Conservation (phyloP, 53 echinoderm and acorn worm genomes). For the Apostichopus leukothele region DNA sequence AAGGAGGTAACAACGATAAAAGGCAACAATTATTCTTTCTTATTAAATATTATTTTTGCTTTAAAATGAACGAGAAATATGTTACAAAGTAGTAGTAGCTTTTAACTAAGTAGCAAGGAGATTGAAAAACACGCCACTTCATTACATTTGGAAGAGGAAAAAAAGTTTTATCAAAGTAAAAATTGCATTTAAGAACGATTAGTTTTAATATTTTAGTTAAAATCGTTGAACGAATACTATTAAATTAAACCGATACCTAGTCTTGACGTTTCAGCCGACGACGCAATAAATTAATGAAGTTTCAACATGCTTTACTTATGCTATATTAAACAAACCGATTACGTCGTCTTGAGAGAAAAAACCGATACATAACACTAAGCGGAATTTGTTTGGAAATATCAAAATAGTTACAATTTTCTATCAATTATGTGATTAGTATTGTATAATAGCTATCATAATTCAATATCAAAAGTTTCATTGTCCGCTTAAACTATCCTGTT, state of each 20-base stretch:
- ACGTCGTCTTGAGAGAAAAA: too few species aligned
- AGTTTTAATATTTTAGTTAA: not conserved
- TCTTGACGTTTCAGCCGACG: not conserved
- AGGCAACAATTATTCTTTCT: too few species aligned
- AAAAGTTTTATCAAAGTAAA: not conserved
- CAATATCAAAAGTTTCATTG: not conserved
- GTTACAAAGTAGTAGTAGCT: not conserved
- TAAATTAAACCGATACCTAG: not conserved
- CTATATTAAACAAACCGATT: not conserved
- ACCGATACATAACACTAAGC: not conserved
- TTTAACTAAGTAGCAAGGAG: not conserved
- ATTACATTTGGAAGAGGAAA: not conserved
- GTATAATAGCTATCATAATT: not conserved
- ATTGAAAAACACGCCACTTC: not conserved
- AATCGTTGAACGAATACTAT: not conserved
- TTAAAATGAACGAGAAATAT: too few species aligned
- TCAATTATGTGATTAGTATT: not conserved
- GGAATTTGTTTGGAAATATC: slow-evolving; percentile 7
- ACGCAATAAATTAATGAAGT: not conserved
- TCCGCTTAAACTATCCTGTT: not conserved
- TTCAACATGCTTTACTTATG: not conserved
- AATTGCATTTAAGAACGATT: not conserved
- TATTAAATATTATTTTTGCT: too few species aligned
- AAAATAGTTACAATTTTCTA: not conserved
- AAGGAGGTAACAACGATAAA: too few species aligned